Conservation (phyloP, 92 coral and sea anemone species). For the Actinostola sp. region DNA sequence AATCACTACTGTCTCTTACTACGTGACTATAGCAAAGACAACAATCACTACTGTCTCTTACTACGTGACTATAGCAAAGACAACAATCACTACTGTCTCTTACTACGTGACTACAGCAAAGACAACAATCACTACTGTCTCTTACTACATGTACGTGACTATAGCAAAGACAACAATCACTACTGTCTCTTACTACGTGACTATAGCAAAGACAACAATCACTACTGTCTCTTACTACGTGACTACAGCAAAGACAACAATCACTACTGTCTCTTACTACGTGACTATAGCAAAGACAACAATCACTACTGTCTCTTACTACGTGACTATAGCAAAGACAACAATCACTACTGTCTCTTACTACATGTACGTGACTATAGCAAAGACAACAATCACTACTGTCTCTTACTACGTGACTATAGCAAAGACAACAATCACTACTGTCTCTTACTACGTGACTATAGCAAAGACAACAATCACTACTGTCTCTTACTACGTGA, state of each 20-base stretch:
- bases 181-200: too few relatives aligned
- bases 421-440: background rate
- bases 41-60: background rate
- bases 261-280: too few relatives aligned
- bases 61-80: slow-evolving; percentile 44
- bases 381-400: background rate
- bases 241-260: slow-evolving; percentile 30
- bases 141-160: too few relatives aligned
- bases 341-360: background rate
- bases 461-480: background rate
- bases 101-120: too few relatives aligned
- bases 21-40: slow-evolving; percentile 37
- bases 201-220: slow-evolving; percentile 27
- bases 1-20: background rate
- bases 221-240: too few relatives aligned
- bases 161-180: background rate
- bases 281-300: slow-evolving; percentile 33
- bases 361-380: too few relatives aligned
- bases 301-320: background rate
- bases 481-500: too few relatives aligned
- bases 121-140: background rate
- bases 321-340: slow-evolving; percentile 37
- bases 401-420: too few relatives aligned
- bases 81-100: background rate
- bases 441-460: too few relatives aligned